Percentiles rank a stretch among this genome's conserved stretches.
These are phyloP conservation scores for Cyclina sinensis DNA, from an alignment of 1,140 invertebrate species.

Conservation along the genomic window DNA sequence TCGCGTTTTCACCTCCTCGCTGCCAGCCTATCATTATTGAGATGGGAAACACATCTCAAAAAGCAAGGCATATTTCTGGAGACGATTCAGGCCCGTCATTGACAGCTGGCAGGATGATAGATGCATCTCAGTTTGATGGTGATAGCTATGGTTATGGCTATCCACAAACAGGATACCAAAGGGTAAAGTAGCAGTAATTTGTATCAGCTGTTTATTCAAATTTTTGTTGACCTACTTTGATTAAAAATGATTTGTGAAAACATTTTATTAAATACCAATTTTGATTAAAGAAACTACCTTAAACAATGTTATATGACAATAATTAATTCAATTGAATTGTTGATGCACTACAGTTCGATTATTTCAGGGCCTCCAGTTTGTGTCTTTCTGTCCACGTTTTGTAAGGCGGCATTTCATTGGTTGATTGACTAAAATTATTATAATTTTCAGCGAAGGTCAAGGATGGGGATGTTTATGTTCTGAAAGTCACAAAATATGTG, in stretches of 20 bases:
- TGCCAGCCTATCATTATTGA: conserved; percentile 60
- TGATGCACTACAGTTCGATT: neutral
- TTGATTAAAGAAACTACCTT: too few species aligned
- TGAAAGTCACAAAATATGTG: conserved; percentile 62
- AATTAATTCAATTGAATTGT: too few species aligned
- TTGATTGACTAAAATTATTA: conserved; percentile 37
- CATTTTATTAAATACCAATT: too few species aligned
- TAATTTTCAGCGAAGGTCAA: conserved; percentile 57
- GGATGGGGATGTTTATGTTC: conserved; percentile 60
- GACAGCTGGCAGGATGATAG: conserved; percentile 73
- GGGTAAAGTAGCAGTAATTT: conserved; percentile 31
- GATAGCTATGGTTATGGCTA: conserved; percentile 34
- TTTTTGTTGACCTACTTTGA: conserved; percentile 47
- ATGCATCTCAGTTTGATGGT: conserved; percentile 35
- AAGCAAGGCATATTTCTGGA: conserved; percentile 80
- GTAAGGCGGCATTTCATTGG: conserved; percentile 51
- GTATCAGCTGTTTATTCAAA: conserved; percentile 47
- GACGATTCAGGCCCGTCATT: conserved; percentile 81
- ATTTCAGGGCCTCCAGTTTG: conserved; percentile 27
- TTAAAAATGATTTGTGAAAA: neutral
- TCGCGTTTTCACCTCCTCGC: conserved; percentile 64
- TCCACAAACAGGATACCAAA: conserved; percentile 37
- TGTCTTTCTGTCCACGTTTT: conserved; percentile 37
- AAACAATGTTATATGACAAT: too few species aligned
- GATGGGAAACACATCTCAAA: conserved; percentile 80